Percentiles rank a stretch among this genome's conserved stretches.
Conservation (phyloP, 2,888 invertebrate species). For the Gnatocerus cornutus region DNA sequence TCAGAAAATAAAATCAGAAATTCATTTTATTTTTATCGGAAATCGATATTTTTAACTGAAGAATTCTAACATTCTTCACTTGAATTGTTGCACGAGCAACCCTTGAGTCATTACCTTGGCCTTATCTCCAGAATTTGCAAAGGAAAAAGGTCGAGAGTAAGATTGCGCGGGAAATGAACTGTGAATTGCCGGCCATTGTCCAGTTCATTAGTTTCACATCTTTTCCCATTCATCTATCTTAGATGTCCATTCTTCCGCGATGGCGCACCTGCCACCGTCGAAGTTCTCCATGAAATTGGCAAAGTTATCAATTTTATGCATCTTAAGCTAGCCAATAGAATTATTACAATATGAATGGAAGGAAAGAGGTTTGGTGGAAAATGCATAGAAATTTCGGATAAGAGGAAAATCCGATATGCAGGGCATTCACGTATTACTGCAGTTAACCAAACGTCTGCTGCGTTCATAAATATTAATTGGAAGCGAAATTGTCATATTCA, state of each 20-base stretch:
- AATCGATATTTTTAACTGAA: too few species aligned
- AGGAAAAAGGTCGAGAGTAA: conserved; percentile 37
- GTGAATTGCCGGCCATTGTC: conserved; percentile 67
- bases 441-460: conserved; percentile 46
- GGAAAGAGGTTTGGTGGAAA: conserved; percentile 54
- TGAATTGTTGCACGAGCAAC: neutral
- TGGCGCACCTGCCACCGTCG: conserved; percentile 53
- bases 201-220: conserved; percentile 68
- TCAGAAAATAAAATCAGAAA: too few species aligned
- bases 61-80: neutral
- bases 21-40: too few species aligned
- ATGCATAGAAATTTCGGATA: conserved; percentile 59
- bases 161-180: conserved; percentile 63
- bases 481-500: conserved; percentile 48
- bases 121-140: conserved; percentile 40
- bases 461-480: conserved; percentile 54
- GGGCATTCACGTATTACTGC: conserved; percentile 47
- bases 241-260: conserved; percentile 52
- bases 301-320: conserved; percentile 68
- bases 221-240: conserved; percentile 61
- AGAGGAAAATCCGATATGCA: conserved; percentile 56
- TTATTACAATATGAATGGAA: conserved; percentile 66
- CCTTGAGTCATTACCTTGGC: conserved; percentile 19
- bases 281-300: conserved; percentile 63
- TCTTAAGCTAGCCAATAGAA: conserved; percentile 64